These are phyloP conservation scores for Channallabes apus DNA, from an alignment of 2,797 vertebrate species.

Conservation along the genomic window DNA sequence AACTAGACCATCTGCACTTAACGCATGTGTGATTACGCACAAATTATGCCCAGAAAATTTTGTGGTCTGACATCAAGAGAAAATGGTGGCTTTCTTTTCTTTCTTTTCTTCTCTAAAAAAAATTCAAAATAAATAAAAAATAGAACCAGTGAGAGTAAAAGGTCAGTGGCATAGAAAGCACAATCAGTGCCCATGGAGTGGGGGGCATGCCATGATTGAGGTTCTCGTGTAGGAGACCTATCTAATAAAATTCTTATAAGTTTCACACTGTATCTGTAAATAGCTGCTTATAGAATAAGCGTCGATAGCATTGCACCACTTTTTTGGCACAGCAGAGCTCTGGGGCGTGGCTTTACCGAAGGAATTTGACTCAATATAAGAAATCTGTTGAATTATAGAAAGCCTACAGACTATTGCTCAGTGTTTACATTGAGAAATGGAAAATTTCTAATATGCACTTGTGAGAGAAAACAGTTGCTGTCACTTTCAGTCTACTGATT, in stretches of 20 bases:
- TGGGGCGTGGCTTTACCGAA: background rate
- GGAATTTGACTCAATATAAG: background rate
- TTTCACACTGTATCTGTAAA: background rate
- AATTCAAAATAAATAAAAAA: too few relatives aligned
- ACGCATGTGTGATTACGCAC: slow-evolving; percentile 33
- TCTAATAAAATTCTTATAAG: background rate
- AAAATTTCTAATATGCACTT: slow-evolving; percentile 14
- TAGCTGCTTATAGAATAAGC: background rate
- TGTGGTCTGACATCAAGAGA: slow-evolving; percentile 34
- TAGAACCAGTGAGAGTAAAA: slow-evolving; percentile 4
- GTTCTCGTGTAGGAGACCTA: background rate
- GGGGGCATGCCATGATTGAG: background rate
- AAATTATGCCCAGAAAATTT: slow-evolving; percentile 47
- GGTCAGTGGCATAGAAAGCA: slow-evolving; percentile 18
- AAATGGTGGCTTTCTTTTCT: slow-evolving; percentile 19
- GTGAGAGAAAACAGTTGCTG: slow-evolving; percentile 15
- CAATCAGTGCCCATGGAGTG: background rate
- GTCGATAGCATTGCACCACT: slow-evolving; percentile 10
- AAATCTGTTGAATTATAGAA: slow-evolving; percentile 27
- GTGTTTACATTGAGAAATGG: slow-evolving; percentile 26
- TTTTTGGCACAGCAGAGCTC: slow-evolving; percentile 1
- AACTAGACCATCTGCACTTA: slow-evolving; percentile 49
- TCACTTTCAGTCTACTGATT: background rate
- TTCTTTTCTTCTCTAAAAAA: background rate
- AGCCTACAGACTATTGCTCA: slow-evolving; percentile 14